Evolutionary conservation across 35 echinoderm and acorn worm species (phyloP), one percentile per base, ranked within the genome.

Genomic region (Holothuria glaberrima): DNA sequence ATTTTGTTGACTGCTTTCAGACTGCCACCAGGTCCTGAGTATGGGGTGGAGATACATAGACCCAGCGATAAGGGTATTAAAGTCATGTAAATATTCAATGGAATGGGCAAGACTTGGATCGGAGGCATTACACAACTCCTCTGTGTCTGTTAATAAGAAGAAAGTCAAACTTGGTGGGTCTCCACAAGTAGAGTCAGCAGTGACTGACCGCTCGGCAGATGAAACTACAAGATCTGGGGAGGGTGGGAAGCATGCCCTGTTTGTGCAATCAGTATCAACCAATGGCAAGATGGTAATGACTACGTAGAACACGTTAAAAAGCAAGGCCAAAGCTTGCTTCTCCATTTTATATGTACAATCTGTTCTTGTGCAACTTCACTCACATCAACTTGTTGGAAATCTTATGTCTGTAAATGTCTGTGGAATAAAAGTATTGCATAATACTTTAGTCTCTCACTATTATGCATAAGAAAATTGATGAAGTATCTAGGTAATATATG

Each of bases 21-120:
- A 98, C 80, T 98, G 95, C 95, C 95, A 98, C 95, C 95, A 98
- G 4, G 95, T 92, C 27, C 63, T 57, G 36, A 98, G 48, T 17
- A 80, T 33, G 0, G 95, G 93, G 61, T 48, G 22, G 18, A 54
- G 58, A 16, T 52, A 92, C 22, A 30, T 16, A 9, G 72, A 52
- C 31, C 75, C 87, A 35, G 91, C 65, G 12, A 92, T 29, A 10
- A 86, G 17, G 1, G 20, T 36, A 2, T 73, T 80, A 16, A 70
- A 58, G 48, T 98, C 95, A 44, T 90, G 79, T 0, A 91, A 27
- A 60, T 70, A 61, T 9, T 77, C 71, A 19, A 79, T 38, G 7
- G 90, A 78, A 65, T 94, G 93, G 17, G 88, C 58, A 45, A 46
- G 9, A 4, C 82, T 80, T 10, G 90, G 90, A 67, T 94, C 46